A percentile compares a stretch with the other conserved stretches of the same genome.
Conservation (phyloP, 2,797 vertebrate genomes). For the Furcifer pardalis region DNA sequence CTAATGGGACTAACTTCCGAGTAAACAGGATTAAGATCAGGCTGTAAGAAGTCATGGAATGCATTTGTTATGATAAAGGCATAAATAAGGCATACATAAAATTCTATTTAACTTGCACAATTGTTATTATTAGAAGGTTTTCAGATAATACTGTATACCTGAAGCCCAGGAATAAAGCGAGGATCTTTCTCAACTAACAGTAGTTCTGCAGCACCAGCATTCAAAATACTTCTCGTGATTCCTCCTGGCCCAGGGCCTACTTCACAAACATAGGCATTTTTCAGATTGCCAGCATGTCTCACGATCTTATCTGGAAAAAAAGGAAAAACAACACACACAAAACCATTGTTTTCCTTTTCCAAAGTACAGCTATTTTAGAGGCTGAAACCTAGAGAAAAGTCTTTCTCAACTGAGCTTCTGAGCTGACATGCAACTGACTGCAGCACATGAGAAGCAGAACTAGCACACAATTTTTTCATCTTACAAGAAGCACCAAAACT, state of each 20-base stretch:
- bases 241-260: slow-evolving; percentile 96
- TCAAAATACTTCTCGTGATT: slow-evolving; percentile 93
- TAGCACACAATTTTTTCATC: background rate
- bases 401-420: no score
- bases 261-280: slow-evolving; percentile 87
- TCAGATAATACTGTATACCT: slow-evolving; percentile 77
- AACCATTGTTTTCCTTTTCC: slow-evolving; percentile 42
- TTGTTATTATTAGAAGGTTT: no score
- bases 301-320: slow-evolving; percentile 91
- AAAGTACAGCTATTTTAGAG: slow-evolving; percentile 29
- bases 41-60: background rate
- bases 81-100: background rate
- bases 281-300: slow-evolving; percentile 87
- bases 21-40: background rate
- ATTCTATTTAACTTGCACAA: background rate
- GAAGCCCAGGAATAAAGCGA: slow-evolving; percentile 91
- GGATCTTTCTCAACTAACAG: slow-evolving; percentile 94
- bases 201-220: slow-evolving; percentile 81
- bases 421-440: background rate
- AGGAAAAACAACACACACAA: slow-evolving; percentile 34
- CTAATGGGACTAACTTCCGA: background rate
- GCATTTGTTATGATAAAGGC: background rate
- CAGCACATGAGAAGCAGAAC: background rate
- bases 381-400: background rate
- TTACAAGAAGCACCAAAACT: slow-evolving; percentile 50